Percentiles rank a stretch among this genome's conserved stretches.
Conservation (phyloP, 2,888 invertebrate genomes). For the Drosophila neonasuta region DNA sequence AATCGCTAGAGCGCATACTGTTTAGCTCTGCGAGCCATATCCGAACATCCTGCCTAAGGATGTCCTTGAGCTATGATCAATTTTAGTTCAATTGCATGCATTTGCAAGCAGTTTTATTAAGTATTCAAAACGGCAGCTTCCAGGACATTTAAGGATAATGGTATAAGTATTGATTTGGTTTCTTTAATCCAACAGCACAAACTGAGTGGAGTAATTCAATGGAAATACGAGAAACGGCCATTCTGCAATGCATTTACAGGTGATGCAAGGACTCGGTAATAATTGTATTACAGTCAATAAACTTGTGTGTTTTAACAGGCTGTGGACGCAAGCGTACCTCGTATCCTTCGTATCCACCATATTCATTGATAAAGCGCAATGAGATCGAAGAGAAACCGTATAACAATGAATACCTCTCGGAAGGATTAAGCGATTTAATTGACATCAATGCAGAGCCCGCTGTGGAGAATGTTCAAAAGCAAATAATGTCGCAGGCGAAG, state of each 20-base stretch:
- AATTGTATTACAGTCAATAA: neutral
- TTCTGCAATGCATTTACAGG: constrained; percentile 96
- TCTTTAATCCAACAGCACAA: constrained; percentile 68
- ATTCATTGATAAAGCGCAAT: constrained; percentile 73
- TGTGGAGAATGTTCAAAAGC: constrained; percentile 88
- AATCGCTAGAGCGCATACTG: neutral
- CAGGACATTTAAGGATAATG: neutral
- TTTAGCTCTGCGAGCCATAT: neutral
- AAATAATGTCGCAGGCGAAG: constrained; percentile 89
- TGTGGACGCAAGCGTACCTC: constrained; percentile 87
- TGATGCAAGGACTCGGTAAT: constrained; percentile 73
- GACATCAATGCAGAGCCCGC: constrained; percentile 88
- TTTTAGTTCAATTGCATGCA: neutral
- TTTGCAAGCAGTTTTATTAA: neutral
- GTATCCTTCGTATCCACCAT: constrained; percentile 78
- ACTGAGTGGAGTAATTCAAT: constrained; percentile 77
- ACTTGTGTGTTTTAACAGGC: constrained; percentile 82
- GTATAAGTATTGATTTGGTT: neutral
- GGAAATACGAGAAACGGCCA: constrained; percentile 88
- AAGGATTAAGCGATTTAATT: constrained; percentile 86
- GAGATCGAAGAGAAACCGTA: constrained; percentile 82
- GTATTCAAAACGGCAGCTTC: neutral
- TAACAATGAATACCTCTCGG: constrained; percentile 84
- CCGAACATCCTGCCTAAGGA: neutral
- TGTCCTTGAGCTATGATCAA: neutral